A percentile compares a stretch with the other conserved stretches of the same genome.
Evolutionary conservation across 2,113 vertebrate genomes (phyloP).

Genomic region (Pseudolaguvia tuberculata): DNA sequence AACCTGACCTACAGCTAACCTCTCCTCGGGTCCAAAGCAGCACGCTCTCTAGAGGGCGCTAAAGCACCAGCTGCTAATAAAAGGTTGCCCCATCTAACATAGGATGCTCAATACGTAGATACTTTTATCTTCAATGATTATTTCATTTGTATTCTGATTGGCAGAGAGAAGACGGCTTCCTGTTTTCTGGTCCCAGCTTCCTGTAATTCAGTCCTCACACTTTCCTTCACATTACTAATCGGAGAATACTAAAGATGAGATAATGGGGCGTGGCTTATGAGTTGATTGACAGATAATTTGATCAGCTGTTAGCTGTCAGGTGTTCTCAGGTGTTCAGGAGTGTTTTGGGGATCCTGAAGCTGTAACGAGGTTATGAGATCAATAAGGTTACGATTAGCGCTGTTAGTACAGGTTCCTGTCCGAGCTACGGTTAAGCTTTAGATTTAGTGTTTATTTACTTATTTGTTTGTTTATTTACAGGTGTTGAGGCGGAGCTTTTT

Average conservation of each 20-base stretch:
- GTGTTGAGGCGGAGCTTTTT: conserved; percentile 39
- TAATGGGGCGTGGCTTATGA: neutral
- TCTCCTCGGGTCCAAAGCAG: too few species aligned
- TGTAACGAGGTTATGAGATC: conserved; percentile 56
- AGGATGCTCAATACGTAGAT: neutral
- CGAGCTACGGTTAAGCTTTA: conserved; percentile 32
- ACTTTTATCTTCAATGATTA: too few species aligned
- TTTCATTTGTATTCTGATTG: neutral
- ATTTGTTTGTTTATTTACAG: conserved; percentile 54
- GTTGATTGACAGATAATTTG: neutral
- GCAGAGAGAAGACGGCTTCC: neutral
- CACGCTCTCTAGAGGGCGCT: too few species aligned
- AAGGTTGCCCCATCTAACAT: neutral
- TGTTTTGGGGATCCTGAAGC: conserved; percentile 45
- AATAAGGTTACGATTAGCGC: conserved; percentile 50
- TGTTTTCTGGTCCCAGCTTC: neutral
- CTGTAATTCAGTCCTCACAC: neutral
- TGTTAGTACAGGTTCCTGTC: conserved; percentile 9
- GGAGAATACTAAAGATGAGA: too few species aligned
- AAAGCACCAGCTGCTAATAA: neutral
- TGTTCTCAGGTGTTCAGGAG: conserved; percentile 36
- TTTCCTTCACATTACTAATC: too few species aligned
- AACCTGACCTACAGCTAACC: neutral
- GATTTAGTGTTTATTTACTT: too few species aligned
- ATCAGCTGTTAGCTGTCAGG: neutral